Evolutionary conservation across 2,113 vertebrate species (phyloP), one percentile per base, ranked within the genome.

Genomic region (Nestor notabilis): DNA sequence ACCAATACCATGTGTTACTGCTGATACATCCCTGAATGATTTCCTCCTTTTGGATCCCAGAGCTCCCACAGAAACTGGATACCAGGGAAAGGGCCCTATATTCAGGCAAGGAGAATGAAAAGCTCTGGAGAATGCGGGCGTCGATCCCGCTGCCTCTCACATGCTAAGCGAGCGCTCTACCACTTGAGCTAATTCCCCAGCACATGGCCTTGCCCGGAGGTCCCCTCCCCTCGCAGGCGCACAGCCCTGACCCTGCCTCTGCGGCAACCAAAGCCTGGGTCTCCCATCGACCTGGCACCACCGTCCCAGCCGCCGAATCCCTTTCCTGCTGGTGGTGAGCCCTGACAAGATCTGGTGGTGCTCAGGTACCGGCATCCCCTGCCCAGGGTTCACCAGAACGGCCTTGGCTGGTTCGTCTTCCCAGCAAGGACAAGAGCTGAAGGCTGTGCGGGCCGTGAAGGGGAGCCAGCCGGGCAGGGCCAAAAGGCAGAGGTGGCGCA

Each of bases 151-250:
- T 94, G 37, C 95, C 70, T 94, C 95, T 97, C 91, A 3, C 96
- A 96, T 96, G 95, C 97, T 61, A 79, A 91, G 74, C 12, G 4
- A 85, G 81, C 10, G 2, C 74, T 85, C 65, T 79, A 79, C 74
- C 81, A 85, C 37, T 91, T 91, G 81, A 91, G 74, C 56, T 91
- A 78, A 90, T 84, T 90, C 49, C 65, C 72, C 64, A 13, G 5
- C 17, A 35, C 49, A 7, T 7, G 33, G 7, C 8, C 4, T n/a
- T 11, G 44, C 3, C 5, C 16, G 0, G 1, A 75, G 2, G 2
- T 35, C 49, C 33, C 27, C 31, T 50, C 43, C 47, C 4, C 9
- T 76, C 23, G 5, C 77, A 82, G 35, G 2, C 14, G 49, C 15
- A 5, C 35, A 69, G 5, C 17, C 33, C 27, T 29, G 12, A 56